These are phyloP conservation scores for Elephantulus edwardii DNA, from an alignment of 2,113 vertebrate genomes.

Conservation along the genomic window DNA sequence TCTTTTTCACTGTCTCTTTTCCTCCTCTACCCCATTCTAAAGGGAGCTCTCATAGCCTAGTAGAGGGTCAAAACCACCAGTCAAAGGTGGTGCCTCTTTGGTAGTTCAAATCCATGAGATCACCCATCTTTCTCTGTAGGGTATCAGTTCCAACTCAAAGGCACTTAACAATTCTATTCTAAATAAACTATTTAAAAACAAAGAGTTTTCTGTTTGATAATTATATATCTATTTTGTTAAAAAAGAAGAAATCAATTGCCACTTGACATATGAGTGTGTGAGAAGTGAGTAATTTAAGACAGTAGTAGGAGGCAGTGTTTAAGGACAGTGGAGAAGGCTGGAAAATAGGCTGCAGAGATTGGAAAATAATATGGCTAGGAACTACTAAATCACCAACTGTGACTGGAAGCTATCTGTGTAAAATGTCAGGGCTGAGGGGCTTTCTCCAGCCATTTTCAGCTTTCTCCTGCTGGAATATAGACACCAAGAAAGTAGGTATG, in stretches of 20 bases:
- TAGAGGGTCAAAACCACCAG: too few relatives aligned
- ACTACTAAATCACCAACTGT: neutral
- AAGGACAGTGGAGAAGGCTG: neutral
- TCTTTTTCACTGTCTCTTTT: neutral
- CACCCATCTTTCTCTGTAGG: too few relatives aligned
- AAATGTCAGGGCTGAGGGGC: neutral
- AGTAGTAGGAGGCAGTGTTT: neutral
- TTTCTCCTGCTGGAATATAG: neutral
- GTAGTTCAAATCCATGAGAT: too few relatives aligned
- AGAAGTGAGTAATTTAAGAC: rapidly evolving
- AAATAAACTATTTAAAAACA: neutral
- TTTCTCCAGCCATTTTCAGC: neutral
- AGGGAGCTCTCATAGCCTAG: too few relatives aligned
- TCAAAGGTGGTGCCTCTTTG: too few relatives aligned
- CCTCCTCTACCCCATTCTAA: neutral
- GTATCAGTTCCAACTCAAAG: too few relatives aligned
- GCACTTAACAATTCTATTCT: too few relatives aligned
- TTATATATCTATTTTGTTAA: neutral
- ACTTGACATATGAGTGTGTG: rapidly evolving
- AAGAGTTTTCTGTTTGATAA: neutral
- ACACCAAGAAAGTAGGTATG: neutral
- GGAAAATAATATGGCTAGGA: neutral
- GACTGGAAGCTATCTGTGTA: rapidly evolving
- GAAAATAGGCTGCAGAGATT: neutral
- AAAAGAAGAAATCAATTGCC: neutral